Conservation (phyloP, 2,888 invertebrate genomes). For the Aelia acuminata region DNA sequence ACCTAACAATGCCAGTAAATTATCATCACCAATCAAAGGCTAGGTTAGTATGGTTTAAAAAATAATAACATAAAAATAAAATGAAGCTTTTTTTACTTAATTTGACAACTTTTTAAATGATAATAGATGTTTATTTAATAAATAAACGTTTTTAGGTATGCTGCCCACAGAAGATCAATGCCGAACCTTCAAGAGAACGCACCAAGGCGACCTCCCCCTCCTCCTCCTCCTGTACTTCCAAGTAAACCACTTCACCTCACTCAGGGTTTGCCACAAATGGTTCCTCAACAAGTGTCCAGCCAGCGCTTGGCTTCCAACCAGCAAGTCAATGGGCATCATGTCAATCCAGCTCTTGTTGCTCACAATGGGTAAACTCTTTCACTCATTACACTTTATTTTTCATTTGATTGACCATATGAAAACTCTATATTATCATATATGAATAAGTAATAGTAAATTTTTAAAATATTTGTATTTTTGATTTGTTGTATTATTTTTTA, state of each 20-base stretch:
- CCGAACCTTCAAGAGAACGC: conserved; percentile 72
- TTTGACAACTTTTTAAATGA: not conserved
- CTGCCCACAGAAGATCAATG: conserved; percentile 74
- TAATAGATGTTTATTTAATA: not conserved
- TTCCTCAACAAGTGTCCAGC: not conserved
- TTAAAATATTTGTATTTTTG: not conserved
- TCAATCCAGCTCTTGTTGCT: not conserved
- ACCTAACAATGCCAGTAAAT: conserved; percentile 29
- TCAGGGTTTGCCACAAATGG: conserved; percentile 62
- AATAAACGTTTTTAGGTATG: conserved; percentile 64
- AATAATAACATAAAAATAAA: not conserved
- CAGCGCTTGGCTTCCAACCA: conserved; percentile 43
- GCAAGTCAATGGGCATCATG: conserved; percentile 48
- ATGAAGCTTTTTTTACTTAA: not conserved
- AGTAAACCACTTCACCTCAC: conserved; percentile 71
- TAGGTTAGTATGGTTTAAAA: not conserved
- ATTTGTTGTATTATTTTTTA: no score
- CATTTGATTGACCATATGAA: not conserved
- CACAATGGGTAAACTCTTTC: conserved; percentile 5
- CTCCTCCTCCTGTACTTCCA: conserved; percentile 72
- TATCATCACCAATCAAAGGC: conserved; percentile 46
- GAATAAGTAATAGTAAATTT: not conserved
- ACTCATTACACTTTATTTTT: not conserved
- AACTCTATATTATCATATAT: not conserved
- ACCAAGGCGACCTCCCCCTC: conserved; percentile 62